Base-by-base conservation (phyloP, 2,797 vertebrate species). In the Aldrovandia affinis region DNA sequence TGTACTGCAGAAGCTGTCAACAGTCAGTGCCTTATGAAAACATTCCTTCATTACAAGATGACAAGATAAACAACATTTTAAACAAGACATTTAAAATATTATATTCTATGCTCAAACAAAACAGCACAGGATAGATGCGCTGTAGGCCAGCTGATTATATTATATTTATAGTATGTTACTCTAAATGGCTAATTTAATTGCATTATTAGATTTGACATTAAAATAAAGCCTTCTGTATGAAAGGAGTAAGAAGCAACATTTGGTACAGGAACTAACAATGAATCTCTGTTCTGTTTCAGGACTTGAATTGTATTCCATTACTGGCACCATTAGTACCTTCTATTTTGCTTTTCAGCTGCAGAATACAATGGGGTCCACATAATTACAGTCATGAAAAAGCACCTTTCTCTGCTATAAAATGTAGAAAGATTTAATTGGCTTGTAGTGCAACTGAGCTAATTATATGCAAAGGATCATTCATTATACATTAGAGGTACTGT, bases 401-500 rank as follows among this genome's bases (percentile, higher is more conserved):
- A 79, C 47, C 50, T 30, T 54, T 79, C 8, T 73, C 68, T 39
- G 25, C 5, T 63, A 25, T 63, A 25, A n/a, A 63, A 77, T 77
- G 42, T 77, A n/a, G 6, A 77, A 44, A 47, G 22, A 47, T 78
- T 50, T 50, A 50, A 52, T 52, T 78, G 77, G n/a, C 6, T 55
- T 79, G 10, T 28, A 30, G n/a, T 33, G 47, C 78, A 79, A 12
- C 12, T 33, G 50, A 54, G 42, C n/a, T 79, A 79, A 52, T 52
- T 79, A 15, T 30, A 79, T 79, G 42, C 14, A 78, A 78, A 52
- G 28, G 50, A 55, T 50, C 47, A 79, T 79, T 33, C 28, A 79
- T 79, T 79, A 79, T 22, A 79, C 78, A 52, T 77, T 77, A 77
- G 12, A 77, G 73, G 73, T 77, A 22, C 42, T 47, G 42, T 44